Base-by-base conservation (phyloP, 2,113 vertebrate species). In the Piprites chloris region DNA sequence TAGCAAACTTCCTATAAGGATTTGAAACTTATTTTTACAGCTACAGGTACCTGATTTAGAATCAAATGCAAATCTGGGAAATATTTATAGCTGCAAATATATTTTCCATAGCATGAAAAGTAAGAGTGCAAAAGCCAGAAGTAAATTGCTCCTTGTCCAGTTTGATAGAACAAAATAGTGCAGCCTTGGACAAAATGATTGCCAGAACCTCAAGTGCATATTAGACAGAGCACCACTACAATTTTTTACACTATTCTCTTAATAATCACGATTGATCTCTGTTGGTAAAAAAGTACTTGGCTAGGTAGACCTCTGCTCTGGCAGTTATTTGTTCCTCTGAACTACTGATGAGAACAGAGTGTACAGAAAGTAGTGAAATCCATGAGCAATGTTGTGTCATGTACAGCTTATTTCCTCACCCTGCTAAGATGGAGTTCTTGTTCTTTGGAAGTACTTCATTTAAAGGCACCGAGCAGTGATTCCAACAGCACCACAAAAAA, bases 401-500 rank as follows among this genome's bases (percentile, higher is more conserved):
- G 49, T 58, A 30, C 41, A 75, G 47, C 61, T 89, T 55, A 84
- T 89, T 86, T 78, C 82, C 68, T 77, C 81, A 72, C 46, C 47
- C 58, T 52, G 76, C 84, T 78, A 39, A 81, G 56, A 68, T 52
- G 69, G 73, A 75, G 42, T 75, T 90, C 89, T 75, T 5, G 1
- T 89, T 90, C 49, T 63, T 62, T 81, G 68, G 55, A 89, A 84
- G 47, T 59, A 68, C 47, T 92, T 88, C 1, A 1, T 93, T 90
- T 88, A 92, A 90, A 90, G 47, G 72, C 55, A 77, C 46, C 1
- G 6, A 88, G 68, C 30, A 67, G 65, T 56, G 52, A 89, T 95
- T 95, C 80, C 52, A 81, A 90, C 90, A 69, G 39, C 73, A 89
- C 79, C 68, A 77, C 78, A 67, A 92, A 93, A 95, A 95, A 90